phyloP scores from a whole-genome alignment of 2,113 vertebrate genomes.

The Notarius lentiginosus region DNA sequence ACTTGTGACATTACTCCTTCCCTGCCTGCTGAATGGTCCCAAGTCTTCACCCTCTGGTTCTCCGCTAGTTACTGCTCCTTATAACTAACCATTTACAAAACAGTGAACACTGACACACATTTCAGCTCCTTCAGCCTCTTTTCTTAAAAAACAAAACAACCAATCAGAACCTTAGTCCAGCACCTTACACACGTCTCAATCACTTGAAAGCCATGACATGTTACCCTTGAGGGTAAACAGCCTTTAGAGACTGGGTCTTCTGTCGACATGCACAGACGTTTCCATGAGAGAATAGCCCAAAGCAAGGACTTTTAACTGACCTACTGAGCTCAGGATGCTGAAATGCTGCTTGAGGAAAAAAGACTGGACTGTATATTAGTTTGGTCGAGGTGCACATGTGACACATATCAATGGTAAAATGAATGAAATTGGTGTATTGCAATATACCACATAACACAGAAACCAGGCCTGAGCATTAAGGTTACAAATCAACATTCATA shows the following conservation, averaged over 20 bases:
- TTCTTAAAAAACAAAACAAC: not conserved
- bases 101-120: not conserved
- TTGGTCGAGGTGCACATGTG: constrained; percentile 8
- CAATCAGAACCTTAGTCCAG: constrained; percentile 9
- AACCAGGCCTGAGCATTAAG: not conserved
- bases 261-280: not conserved
- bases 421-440: not conserved
- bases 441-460: constrained; percentile 30
- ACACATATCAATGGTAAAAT: not conserved
- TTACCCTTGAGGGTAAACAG: constrained; percentile 6
- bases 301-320: not conserved
- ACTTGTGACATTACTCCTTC: constrained; percentile 1
- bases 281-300: not conserved
- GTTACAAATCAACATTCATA: not conserved
- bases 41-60: constrained; percentile 8
- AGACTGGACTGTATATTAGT: not conserved
- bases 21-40: constrained; percentile 48
- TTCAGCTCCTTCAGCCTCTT: not conserved
- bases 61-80: constrained; percentile 16
- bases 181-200: constrained; percentile 36
- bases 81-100: not conserved
- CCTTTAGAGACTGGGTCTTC: constrained; percentile 26
- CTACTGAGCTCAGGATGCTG: constrained; percentile 11
- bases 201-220: constrained; percentile 31
- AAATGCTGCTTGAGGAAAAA: constrained; percentile 19